These are phyloP conservation scores for Brevipalpus yothersi DNA, from an alignment of 1,140 invertebrate species.

Conservation along the genomic window DNA sequence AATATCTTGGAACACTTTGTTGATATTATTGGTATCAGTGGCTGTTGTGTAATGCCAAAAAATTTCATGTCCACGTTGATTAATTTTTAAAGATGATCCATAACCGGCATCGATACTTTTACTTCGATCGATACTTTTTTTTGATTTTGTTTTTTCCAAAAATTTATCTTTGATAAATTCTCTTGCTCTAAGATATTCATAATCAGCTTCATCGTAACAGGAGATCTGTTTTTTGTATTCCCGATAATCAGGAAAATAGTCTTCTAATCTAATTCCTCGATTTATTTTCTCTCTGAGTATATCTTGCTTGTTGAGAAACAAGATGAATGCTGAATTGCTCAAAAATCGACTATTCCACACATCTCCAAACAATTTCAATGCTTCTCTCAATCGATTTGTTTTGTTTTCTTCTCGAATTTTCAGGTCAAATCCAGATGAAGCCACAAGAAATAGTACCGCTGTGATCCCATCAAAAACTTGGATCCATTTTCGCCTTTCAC, in stretches of 20 bases:
- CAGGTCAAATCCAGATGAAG: conserved; percentile 49
- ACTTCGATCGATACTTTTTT: not conserved
- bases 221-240: not conserved
- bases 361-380: conserved; percentile 40
- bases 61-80: conserved; percentile 8
- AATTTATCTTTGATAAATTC: conserved; percentile 40
- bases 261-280: conserved; percentile 31
- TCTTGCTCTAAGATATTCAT: conserved; percentile 36
- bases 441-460: conserved; percentile 48
- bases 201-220: conserved; percentile 19
- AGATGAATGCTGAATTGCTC: conserved; percentile 39
- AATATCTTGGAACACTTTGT: conserved; percentile 39
- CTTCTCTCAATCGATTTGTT: conserved; percentile 41
- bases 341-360: conserved; percentile 55
- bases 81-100: not conserved
- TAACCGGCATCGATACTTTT: not conserved
- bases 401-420: conserved; percentile 38
- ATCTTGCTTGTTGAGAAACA: conserved; percentile 62
- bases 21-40: conserved; percentile 42
- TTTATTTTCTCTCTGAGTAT: conserved; percentile 39
- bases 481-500: conserved; percentile 58
- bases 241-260: conserved; percentile 36
- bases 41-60: conserved; percentile 37
- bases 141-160: conserved; percentile 15
- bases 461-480: conserved; percentile 54